Evolutionary conservation across 2,797 vertebrate species (phyloP).

Genomic region (Choloepus didactylus): DNA sequence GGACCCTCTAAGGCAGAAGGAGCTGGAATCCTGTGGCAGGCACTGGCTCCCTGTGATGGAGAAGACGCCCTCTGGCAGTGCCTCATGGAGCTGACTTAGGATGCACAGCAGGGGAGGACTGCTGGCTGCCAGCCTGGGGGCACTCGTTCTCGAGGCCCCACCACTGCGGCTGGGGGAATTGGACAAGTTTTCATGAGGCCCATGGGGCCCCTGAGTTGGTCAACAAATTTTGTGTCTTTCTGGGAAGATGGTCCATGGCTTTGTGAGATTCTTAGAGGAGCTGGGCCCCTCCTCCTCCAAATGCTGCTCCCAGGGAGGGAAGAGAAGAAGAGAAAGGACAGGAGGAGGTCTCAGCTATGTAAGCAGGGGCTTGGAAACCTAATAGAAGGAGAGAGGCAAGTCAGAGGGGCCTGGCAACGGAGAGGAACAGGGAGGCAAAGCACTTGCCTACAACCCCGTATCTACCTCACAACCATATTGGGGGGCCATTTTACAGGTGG

Average conservation of each 20-base stretch:
- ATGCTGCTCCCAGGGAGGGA: not conserved
- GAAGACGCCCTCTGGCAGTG: not conserved
- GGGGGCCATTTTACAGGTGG: not conserved
- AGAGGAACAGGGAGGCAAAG: not conserved
- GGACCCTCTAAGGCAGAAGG: not conserved
- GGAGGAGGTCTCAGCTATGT: not conserved
- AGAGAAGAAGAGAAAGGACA: not conserved
- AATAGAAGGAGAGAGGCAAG: not conserved
- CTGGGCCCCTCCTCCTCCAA: not conserved
- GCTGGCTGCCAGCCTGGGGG: not conserved
- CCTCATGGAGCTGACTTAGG: not conserved
- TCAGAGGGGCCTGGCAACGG: not conserved
- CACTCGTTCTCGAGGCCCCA: fast-evolving
- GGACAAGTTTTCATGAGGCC: not conserved
- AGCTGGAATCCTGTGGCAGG: not conserved
- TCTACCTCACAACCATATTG: not conserved
- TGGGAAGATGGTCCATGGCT: not conserved
- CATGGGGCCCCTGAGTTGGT: not conserved
- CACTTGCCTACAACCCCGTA: fast-evolving
- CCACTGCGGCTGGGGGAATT: not conserved
- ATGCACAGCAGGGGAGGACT: not conserved
- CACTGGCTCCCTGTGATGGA: not conserved
- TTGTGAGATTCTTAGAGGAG: not conserved
- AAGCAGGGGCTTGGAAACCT: not conserved
- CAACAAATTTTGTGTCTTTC: not conserved